A percentile compares a stretch with the other conserved stretches of the same genome.
Conservation (phyloP, 1,140 invertebrate species). For the Heliconius hewitsoni region DNA sequence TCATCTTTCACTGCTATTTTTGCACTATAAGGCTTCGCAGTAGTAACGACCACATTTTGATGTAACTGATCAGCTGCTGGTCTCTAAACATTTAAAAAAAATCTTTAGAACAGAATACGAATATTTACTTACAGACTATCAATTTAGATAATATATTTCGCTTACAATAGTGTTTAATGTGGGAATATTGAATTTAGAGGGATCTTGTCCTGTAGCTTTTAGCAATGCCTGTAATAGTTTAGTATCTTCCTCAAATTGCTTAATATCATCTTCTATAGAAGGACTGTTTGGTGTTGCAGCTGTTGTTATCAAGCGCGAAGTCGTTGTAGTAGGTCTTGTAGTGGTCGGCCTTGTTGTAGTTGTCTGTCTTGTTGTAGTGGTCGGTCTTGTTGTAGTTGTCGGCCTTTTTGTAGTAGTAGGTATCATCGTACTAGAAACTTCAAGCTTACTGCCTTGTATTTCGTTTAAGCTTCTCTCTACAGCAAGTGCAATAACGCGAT, state of each 20-base stretch:
- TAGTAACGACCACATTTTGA: slow-evolving; percentile 36
- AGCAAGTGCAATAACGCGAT: slow-evolving; percentile 78
- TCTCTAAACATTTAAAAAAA: slow-evolving; percentile 52
- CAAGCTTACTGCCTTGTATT: slow-evolving; percentile 59
- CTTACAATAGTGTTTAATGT: slow-evolving; percentile 63
- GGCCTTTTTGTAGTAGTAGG: slow-evolving; percentile 54
- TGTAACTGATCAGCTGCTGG: slow-evolving; percentile 40
- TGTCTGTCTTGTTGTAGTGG: slow-evolving; percentile 32
- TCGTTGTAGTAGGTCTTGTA: slow-evolving; percentile 46
- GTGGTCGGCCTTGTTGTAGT: slow-evolving; percentile 56
- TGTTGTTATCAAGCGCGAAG: slow-evolving; percentile 49
- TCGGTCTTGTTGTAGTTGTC: slow-evolving; percentile 47
- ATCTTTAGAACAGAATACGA: background rate
- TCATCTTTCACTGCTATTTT: slow-evolving; percentile 75
- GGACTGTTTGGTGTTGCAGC: slow-evolving; percentile 53
- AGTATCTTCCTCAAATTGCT: slow-evolving; percentile 78
- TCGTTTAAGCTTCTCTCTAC: slow-evolving; percentile 78
- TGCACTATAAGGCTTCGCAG: slow-evolving; percentile 56
- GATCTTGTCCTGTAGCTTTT: slow-evolving; percentile 77
- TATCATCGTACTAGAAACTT: slow-evolving; percentile 48
- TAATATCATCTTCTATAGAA: slow-evolving; percentile 77
- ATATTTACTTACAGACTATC: background rate
- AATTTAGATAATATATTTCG: slow-evolving; percentile 13
- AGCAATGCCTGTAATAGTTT: slow-evolving; percentile 76
- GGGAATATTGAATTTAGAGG: slow-evolving; percentile 75